Evolutionary conservation across 2,888 invertebrate species (phyloP), one percentile per base, ranked within the genome.

Genomic region (Crossocerus cetratus): DNA sequence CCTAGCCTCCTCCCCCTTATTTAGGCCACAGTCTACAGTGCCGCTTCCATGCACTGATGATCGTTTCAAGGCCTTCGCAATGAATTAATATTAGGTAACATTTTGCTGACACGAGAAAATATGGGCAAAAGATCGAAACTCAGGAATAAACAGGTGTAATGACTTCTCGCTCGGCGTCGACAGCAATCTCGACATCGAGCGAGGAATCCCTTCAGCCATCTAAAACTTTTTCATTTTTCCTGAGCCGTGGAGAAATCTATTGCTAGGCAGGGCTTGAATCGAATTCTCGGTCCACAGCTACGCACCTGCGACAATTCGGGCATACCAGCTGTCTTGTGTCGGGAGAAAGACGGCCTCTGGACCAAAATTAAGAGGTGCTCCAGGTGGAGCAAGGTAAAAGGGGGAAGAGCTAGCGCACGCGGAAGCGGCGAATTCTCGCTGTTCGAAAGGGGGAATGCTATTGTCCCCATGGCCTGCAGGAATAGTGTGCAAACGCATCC

Each of bases 401-500:
- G 49, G 45, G 58, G 42, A 22, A 11, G 65, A 56, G 60, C 63
- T 44, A 63, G 57, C 54, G 56, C 20, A 8, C 13, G 45, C 13
- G 45, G 58, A 32, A 49, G 43, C 57, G 20, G 42, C 53, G 63
- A 76, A 69, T 68, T 70, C 65, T 74, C 56, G 69, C 44, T 61
- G 32, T 49, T 16, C 14, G 49, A 44, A 60, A 59, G 73, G 44
- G 68, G 59, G 72, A 70, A 64, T 69, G 57, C 65, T 61, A 4
- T 13, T n/a, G 60, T 61, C 69, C 55, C 65, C 62, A 72, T 70
- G 75, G 73, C 55, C 69, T 53, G 54, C 65, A 71, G 69, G 69
- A 69, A 72, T 73, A 72, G 72, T 66, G 56, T 63, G 62, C 66
- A 49, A 49, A 63, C 58, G 65, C 63, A 67, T 32, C 54, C 53